Percentiles rank a stretch among this genome's conserved stretches.
Conservation (phyloP, 2,113 vertebrate species). For the Macquaria ambigua region DNA sequence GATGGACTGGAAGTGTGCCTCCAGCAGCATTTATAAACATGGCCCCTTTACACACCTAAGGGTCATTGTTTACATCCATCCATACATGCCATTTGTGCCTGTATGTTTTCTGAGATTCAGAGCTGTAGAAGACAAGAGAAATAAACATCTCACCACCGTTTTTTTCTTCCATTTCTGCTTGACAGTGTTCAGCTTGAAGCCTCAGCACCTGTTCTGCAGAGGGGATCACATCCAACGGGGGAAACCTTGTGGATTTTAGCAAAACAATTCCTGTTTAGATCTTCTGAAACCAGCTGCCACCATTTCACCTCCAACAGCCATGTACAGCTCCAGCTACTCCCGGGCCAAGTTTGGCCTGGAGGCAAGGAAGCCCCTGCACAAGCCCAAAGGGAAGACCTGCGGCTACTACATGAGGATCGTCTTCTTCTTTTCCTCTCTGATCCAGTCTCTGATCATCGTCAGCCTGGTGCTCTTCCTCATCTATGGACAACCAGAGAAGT, state of each 20-base stretch:
- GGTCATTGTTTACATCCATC: constrained; percentile 72
- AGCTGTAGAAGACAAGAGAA: not conserved
- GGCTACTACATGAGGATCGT: constrained; percentile 91
- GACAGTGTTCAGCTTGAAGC: not conserved
- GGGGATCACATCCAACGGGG: not conserved
- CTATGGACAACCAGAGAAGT: constrained; percentile 89
- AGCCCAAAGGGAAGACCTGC: constrained; percentile 79
- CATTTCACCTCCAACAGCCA: constrained; percentile 68
- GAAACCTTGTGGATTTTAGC: constrained; percentile 16
- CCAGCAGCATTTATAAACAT: constrained; percentile 81
- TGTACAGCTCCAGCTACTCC: constrained; percentile 88
- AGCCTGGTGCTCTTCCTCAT: constrained; percentile 96
- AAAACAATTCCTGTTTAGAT: constrained; percentile 13
- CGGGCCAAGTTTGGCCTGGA: constrained; percentile 86
- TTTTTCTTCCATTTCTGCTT: not conserved
- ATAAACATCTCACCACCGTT: not conserved
- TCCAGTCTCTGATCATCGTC: constrained; percentile 94
- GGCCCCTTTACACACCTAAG: constrained; percentile 48
- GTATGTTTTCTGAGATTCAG: not conserved
- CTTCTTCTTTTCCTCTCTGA: constrained; percentile 93
- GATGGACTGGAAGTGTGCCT: constrained; percentile 79
- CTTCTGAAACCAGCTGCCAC: constrained; percentile 35
- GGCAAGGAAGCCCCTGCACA: constrained; percentile 72
- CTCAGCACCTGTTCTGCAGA: not conserved
- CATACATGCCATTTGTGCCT: constrained; percentile 35